These are phyloP conservation scores for Saturnia pavonia DNA, from an alignment of 2,888 invertebrate species.

Conservation along the genomic window DNA sequence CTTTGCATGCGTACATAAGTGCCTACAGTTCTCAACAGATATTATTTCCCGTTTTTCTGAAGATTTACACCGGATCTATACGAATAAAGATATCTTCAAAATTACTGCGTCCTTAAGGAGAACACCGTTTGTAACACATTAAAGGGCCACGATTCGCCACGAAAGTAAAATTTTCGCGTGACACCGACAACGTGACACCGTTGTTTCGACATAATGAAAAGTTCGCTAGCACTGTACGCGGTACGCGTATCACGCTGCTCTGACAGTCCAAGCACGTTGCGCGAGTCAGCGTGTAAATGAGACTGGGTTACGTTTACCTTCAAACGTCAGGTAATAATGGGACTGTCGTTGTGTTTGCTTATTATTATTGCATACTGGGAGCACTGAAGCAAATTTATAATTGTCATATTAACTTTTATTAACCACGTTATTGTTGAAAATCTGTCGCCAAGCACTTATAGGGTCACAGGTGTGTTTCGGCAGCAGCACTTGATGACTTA, in stretches of 20 bases:
- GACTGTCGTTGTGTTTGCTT: not conserved
- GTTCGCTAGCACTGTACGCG: not conserved
- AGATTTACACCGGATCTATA: too few relatives aligned
- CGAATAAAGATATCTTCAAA: not conserved
- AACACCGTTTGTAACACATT: not conserved
- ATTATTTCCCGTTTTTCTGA: too few relatives aligned
- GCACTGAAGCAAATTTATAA: not conserved
- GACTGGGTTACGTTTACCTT: conserved; percentile 13
- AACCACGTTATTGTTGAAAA: too few relatives aligned
- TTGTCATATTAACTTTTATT: not conserved
- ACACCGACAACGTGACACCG: conserved; percentile 12
- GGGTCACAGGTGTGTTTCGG: too few relatives aligned
- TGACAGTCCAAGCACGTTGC: conserved; percentile 9
- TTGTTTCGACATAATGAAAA: conserved; percentile 2
- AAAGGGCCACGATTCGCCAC: conserved; percentile 11
- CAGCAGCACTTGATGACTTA: too few relatives aligned
- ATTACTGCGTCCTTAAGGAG: not conserved
- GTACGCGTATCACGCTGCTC: not conserved
- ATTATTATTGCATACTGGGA: not conserved
- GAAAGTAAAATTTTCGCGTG: conserved; percentile 13
- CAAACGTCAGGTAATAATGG: conserved; percentile 34
- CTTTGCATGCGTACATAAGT: too few relatives aligned
- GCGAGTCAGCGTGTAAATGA: conserved; percentile 18
- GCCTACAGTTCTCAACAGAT: too few relatives aligned
- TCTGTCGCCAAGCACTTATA: too few relatives aligned